Base-by-base conservation (phyloP, 2,113 vertebrate species). In the Sander lucioperca region DNA sequence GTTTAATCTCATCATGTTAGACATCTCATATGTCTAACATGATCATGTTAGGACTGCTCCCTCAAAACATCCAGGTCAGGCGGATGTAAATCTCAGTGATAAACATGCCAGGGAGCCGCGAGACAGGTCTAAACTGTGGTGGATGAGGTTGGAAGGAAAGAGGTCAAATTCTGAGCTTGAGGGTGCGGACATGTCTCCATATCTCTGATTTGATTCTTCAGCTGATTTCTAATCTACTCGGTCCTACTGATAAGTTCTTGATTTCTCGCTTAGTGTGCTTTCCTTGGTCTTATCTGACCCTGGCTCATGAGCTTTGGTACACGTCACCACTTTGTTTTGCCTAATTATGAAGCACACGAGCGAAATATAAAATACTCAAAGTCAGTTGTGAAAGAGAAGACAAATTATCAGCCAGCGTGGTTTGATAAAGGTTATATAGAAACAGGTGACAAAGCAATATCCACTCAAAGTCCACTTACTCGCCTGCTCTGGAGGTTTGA, bases 101-200 rank as follows among this genome's bases (percentile, higher is more conserved):
- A 77, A 78, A 79, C 36, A 8, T 2, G 7, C 15, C 8, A 30
- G 67, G 33, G 25, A 48, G 25, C 30, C 47, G 4, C 2, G n/a
- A 54, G 23, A 3, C 54, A 36, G 36, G 27, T 48, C 47, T 23
- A 51, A 16, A 5, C 45, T 79, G 70, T 10, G 5, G 9, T 25
- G 61, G 36, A 18, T 78, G 21, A 74, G 59, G 83, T 74, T 90
- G 90, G 82, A 91, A 77, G 75, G 47, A 33, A 69, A 33, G 43
- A 47, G 89, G 77, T 83, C 86, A 80, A 86, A 93, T 91, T 94
- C 90, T 75, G 58, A 85, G 59, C 39, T 51, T 18, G 27, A 73
- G 16, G 13, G 23, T 2, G n/a, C 8, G 15, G 48, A 36, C 25
- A 9, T 39, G 61, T 77, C 69, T 78, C 82, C 19, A 3, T 82